Evolutionary conservation across 92 coral and sea anemone genomes (phyloP).

Genomic region (Epizoanthus ramosus): DNA sequence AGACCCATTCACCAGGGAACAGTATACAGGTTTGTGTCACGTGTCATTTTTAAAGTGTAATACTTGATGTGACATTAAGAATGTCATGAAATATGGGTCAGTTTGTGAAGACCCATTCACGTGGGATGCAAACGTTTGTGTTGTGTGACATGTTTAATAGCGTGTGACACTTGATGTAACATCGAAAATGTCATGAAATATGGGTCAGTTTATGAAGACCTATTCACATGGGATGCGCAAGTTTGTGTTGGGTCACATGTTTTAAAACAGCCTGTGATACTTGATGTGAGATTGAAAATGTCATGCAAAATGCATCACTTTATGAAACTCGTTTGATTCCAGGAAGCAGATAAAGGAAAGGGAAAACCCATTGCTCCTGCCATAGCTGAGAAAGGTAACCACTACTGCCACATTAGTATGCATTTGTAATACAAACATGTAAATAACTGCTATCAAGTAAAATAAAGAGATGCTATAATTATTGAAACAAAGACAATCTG

Average conservation of each 20-base stretch:
- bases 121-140: too few relatives aligned
- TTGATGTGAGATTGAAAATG: background rate
- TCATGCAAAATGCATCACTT: too few relatives aligned
- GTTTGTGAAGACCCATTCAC: too few relatives aligned
- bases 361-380: constrained; percentile 61
- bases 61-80: background rate
- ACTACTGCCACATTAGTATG: background rate
- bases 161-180: background rate
- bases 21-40: background rate
- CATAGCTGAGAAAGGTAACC: constrained; percentile 78
- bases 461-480: too few relatives aligned
- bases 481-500: too few relatives aligned
- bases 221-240: background rate
- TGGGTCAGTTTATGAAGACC: too few relatives aligned
- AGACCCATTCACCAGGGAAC: background rate
- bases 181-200: background rate
- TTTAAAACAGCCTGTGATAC: background rate
- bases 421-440: too few relatives aligned
- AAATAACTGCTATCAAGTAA: too few relatives aligned
- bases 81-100: too few relatives aligned
- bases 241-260: background rate
- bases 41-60: background rate
- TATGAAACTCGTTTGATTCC: background rate
- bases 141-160: too few relatives aligned
- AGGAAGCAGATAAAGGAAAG: constrained; percentile 52